phyloP scores from a whole-genome alignment of 2,888 invertebrate species.

The Caradrina clavipalpis region DNA sequence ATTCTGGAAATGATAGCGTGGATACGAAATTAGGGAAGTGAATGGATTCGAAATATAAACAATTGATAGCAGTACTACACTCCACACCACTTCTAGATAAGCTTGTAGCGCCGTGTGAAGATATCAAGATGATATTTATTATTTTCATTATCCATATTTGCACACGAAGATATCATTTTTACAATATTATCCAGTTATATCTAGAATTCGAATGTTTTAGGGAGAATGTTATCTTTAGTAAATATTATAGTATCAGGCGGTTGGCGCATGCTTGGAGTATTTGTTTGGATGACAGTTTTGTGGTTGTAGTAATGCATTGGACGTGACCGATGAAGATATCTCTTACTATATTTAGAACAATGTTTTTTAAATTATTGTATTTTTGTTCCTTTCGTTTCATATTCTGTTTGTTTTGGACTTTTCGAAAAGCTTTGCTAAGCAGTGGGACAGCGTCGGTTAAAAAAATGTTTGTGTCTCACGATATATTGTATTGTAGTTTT shows the following conservation, averaged over 20 bases:
- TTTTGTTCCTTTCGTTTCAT: too few species aligned
- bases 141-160: conserved; percentile 27
- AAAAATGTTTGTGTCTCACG: too few species aligned
- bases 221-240: conserved; percentile 30
- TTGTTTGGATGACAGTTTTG: conserved; percentile 3
- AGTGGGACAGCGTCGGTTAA: too few species aligned
- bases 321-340: conserved; percentile 17
- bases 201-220: conserved; percentile 25
- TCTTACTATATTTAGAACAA: conserved; percentile 3
- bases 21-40: conserved; percentile 12
- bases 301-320: conserved; percentile 12
- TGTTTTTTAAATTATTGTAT: conserved; percentile 4
- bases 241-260: conserved; percentile 43
- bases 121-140: conserved; percentile 35
- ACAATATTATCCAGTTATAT: conserved; percentile 14
- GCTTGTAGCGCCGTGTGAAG: conserved; percentile 19
- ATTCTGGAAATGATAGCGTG: not conserved
- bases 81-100: conserved; percentile 44
- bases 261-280: conserved; percentile 19
- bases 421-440: too few species aligned
- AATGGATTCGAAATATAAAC: conserved; percentile 8
- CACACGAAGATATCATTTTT: conserved; percentile 23
- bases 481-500: not conserved
- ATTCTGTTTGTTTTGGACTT: too few species aligned
- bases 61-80: conserved; percentile 32